Evolutionary conservation across 2,113 vertebrate species (phyloP).

Genomic region (Mystacornis crossleyi): DNA sequence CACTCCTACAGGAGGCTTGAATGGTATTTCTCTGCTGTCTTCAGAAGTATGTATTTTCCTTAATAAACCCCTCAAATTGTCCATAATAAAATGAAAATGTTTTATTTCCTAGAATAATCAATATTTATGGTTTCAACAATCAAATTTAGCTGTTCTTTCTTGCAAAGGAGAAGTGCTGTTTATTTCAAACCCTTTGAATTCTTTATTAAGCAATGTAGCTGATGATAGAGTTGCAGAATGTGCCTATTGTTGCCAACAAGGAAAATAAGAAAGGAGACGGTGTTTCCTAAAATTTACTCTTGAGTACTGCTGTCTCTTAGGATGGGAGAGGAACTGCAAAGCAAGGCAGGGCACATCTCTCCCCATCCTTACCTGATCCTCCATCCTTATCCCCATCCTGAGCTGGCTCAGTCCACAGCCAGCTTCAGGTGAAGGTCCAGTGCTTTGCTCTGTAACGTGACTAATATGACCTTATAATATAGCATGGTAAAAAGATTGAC

Average conservation of each 20-base stretch:
- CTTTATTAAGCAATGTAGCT: not conserved
- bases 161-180: not conserved
- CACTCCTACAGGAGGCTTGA: not conserved
- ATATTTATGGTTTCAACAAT: not conserved
- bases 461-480: not conserved
- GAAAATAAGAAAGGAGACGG: not conserved
- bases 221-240: not conserved
- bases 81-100: not conserved
- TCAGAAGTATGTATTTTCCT: not conserved
- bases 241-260: not conserved
- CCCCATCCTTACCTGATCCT: not conserved
- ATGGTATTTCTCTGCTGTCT: not conserved
- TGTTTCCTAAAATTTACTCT: not conserved
- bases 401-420: not conserved
- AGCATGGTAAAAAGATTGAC: not conserved
- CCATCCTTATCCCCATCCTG: too few relatives aligned
- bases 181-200: not conserved
- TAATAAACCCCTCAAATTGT: not conserved
- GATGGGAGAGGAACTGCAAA: not conserved
- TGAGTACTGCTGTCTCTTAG: not conserved
- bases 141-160: not conserved
- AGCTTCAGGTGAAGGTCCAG: not conserved
- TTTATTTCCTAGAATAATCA: not conserved
- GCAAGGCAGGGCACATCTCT: accelerated
- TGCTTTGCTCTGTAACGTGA: not conserved